Percentiles rank a stretch among this genome's conserved stretches.
These are phyloP conservation scores for Drepana arcuata DNA, from an alignment of 1,140 invertebrate species.

Conservation along the genomic window DNA sequence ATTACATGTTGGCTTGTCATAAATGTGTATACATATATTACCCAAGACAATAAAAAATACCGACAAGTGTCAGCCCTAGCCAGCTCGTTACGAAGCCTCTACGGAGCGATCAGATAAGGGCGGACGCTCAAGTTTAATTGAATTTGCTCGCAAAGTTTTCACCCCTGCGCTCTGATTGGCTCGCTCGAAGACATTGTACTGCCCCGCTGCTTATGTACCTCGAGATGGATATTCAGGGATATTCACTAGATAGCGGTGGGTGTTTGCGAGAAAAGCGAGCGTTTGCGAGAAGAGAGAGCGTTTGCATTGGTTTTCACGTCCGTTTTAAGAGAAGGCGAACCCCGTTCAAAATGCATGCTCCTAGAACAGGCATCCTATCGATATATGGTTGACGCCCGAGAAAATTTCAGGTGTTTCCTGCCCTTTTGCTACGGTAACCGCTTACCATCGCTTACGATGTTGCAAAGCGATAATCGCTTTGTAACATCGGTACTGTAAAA, in stretches of 20 bases:
- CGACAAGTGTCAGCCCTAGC: constrained; percentile 33
- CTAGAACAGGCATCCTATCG: too few relatives aligned
- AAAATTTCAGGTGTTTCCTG: too few relatives aligned
- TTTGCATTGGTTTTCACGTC: not conserved
- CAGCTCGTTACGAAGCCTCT: constrained; percentile 50
- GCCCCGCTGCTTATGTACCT: constrained; percentile 12
- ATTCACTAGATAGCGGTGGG: not conserved
- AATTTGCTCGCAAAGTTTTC: constrained; percentile 55
- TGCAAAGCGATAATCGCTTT: too few relatives aligned
- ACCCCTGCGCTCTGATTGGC: constrained; percentile 44
- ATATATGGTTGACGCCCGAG: too few relatives aligned
- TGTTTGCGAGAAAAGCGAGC: constrained; percentile 12
- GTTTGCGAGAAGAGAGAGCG: not conserved
- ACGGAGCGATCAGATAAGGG: constrained; percentile 56
- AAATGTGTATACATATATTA: too few relatives aligned
- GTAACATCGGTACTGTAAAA: too few relatives aligned
- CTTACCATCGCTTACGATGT: too few relatives aligned
- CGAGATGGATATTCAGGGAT: not conserved
- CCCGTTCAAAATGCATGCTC: too few relatives aligned
- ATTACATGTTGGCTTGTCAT: too few relatives aligned
- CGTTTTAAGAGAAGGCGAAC: not conserved
- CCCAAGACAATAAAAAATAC: too few relatives aligned
- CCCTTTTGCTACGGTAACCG: too few relatives aligned
- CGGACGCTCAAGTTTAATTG: constrained; percentile 61
- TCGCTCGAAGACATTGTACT: constrained; percentile 49